Evolutionary conservation across 2,797 vertebrate genomes (phyloP).

Genomic region (Graptemys geographica): DNA sequence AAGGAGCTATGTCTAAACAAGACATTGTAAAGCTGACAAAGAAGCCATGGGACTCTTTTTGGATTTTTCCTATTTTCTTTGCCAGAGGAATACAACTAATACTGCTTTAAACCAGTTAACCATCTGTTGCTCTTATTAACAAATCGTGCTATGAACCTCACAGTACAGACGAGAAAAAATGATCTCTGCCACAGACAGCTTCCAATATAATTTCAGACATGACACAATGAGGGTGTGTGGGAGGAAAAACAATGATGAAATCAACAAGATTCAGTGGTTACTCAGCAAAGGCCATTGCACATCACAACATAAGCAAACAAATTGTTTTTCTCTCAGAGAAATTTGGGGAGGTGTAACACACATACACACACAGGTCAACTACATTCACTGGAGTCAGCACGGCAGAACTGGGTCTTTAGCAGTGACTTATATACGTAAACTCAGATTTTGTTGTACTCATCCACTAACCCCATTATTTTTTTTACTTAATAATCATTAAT

Average conservation of each 20-base stretch:
- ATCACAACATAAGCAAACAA: background rate
- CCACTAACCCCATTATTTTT: background rate
- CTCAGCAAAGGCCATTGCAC: background rate
- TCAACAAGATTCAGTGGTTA: background rate
- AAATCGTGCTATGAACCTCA: background rate
- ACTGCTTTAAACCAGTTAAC: background rate
- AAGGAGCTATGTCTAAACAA: background rate
- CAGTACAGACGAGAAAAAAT: background rate
- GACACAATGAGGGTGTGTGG: background rate
- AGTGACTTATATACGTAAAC: background rate
- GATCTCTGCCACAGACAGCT: background rate
- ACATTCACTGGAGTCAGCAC: background rate
- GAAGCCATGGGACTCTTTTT: conserved; percentile 10
- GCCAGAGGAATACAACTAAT: background rate
- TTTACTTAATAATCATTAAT: background rate
- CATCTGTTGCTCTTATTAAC: background rate
- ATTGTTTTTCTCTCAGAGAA: background rate
- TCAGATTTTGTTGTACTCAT: background rate
- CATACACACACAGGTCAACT: background rate
- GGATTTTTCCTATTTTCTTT: background rate
- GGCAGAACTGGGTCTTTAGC: background rate
- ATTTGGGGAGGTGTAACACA: background rate
- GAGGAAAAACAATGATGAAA: background rate
- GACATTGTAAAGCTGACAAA: background rate
- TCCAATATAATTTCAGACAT: background rate